Percentiles rank a stretch among this genome's conserved stretches.
Conservation (phyloP, 2,888 invertebrate genomes). For the Yponomeuta malinellus region DNA sequence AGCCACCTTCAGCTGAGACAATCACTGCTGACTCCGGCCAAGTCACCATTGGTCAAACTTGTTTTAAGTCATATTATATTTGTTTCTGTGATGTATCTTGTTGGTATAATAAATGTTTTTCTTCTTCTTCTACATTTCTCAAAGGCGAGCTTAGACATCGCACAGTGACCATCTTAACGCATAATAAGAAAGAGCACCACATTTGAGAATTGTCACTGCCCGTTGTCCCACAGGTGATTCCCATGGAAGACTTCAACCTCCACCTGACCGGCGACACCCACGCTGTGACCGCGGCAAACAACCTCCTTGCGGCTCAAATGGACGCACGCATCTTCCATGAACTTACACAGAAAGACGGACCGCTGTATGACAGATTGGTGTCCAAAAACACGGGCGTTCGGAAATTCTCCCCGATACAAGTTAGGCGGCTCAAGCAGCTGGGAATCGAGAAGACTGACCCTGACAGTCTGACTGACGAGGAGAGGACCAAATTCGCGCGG, state of each 20-base stretch:
- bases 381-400: constrained; percentile 84
- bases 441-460: constrained; percentile 93
- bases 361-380: constrained; percentile 91
- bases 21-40: no score
- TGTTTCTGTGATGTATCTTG: no score
- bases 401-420: constrained; percentile 91
- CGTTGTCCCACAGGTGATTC: constrained; percentile 82
- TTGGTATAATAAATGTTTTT: no score
- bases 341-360: constrained; percentile 90
- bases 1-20: no score
- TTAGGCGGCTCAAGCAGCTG: constrained; percentile 81
- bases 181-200: no score
- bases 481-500: constrained; percentile 86
- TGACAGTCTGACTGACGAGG: constrained; percentile 84
- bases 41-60: no score
- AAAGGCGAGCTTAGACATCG: no score
- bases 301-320: constrained; percentile 97
- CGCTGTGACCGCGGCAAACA: constrained; percentile 98
- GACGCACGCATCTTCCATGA: constrained; percentile 99
- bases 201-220: background rate
- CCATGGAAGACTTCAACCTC: constrained; percentile 99
- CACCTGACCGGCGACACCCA: constrained; percentile 99
- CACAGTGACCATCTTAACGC: no score
- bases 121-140: no score
- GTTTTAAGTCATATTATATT: no score